Conservation (phyloP, 2,113 vertebrate genomes). For the Psilopsiagon aymara region DNA sequence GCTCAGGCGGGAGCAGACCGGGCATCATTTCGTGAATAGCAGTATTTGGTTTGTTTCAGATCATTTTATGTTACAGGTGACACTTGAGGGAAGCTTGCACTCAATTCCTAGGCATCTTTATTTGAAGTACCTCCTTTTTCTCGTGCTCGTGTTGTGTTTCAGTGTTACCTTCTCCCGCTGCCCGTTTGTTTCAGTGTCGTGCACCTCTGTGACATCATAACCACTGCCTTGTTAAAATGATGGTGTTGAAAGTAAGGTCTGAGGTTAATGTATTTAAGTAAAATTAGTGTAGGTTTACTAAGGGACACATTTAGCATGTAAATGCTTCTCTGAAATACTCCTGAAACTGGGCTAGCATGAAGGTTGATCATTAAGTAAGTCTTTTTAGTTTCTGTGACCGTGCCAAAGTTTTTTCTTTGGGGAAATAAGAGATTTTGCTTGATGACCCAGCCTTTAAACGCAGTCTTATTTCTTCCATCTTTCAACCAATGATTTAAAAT, state of each 20-base stretch:
- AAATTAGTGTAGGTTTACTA: not conserved
- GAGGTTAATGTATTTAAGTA: not conserved
- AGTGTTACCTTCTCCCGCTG: not conserved
- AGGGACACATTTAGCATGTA: not conserved
- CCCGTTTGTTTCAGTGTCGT: not conserved
- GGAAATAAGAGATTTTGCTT: not conserved
- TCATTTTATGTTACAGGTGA: not conserved
- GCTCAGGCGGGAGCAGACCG: not conserved
- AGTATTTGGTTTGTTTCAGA: not conserved
- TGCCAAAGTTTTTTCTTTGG: conserved; percentile 26
- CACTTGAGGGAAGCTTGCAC: not conserved
- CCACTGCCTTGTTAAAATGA: not conserved
- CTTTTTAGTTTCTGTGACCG: not conserved
- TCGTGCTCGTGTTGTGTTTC: not conserved
- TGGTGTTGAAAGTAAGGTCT: not conserved
- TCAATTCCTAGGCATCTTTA: not conserved
- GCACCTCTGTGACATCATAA: not conserved
- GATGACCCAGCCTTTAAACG: not conserved
- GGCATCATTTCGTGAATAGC: not conserved
- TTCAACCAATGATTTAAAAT: not conserved
- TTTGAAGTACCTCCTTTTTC: not conserved
- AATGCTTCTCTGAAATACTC: not conserved
- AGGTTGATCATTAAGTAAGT: not conserved
- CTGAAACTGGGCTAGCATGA: not conserved
- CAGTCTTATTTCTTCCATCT: not conserved